Percentiles rank a stretch among this genome's conserved stretches.
These are phyloP conservation scores for Choristoneura fumiferana DNA, from an alignment of 1,140 invertebrate genomes.

Conservation along the genomic window DNA sequence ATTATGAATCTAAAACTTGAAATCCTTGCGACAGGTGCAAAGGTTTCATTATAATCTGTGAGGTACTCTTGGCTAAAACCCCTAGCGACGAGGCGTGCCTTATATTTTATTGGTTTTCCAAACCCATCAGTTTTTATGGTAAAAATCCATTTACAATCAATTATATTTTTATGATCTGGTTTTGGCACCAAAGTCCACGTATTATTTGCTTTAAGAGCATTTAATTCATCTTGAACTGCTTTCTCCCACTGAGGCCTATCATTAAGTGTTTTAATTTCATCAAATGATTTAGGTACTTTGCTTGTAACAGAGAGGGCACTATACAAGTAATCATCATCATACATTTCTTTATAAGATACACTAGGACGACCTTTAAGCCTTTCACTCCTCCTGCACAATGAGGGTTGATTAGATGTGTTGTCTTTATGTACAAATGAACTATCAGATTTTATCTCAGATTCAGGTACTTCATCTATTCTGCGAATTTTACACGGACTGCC, in stretches of 20 bases:
- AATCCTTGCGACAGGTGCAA: too few species aligned
- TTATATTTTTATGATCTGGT: not conserved
- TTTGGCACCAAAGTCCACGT: not conserved
- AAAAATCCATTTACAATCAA: too few species aligned
- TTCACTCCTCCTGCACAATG: not conserved
- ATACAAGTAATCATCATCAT: not conserved
- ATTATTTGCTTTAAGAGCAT: not conserved
- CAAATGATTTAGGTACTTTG: not conserved
- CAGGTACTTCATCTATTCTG: not conserved
- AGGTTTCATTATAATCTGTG: too few species aligned
- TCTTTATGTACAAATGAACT: not conserved
- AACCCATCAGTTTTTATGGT: too few species aligned
- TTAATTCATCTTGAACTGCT: conserved; percentile 3
- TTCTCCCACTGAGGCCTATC: conserved; percentile 6
- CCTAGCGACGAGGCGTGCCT: too few species aligned
- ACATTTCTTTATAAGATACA: not conserved
- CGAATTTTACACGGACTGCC: not conserved
- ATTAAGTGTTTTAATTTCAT: not conserved
- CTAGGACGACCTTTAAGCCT: not conserved
- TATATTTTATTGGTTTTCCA: too few species aligned
- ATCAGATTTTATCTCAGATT: not conserved
- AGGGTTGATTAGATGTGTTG: not conserved
- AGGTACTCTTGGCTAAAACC: too few species aligned
- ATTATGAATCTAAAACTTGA: conserved; percentile 7
- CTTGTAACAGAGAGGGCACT: not conserved